Conservation (phyloP, 2,888 invertebrate species). For the Ochropleura plecta region DNA sequence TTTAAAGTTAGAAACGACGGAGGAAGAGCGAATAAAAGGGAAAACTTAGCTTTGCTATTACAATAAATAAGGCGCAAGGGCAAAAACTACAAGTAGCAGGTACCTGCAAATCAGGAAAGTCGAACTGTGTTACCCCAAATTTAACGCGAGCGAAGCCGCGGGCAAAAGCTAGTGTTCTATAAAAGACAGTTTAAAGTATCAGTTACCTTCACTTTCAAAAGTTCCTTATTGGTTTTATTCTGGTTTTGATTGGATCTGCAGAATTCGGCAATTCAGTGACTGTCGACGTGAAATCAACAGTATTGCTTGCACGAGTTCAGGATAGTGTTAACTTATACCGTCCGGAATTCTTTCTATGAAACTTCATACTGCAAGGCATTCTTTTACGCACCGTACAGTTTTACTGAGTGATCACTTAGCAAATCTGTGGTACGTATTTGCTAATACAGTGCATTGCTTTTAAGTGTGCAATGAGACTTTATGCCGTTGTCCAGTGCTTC, state of each 20-base stretch:
- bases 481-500: not conserved
- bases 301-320: not conserved
- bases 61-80: too few relatives aligned
- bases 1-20: too few relatives aligned
- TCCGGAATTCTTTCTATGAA: not conserved
- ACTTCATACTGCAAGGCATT: not conserved
- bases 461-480: not conserved
- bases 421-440: not conserved
- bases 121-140: too few relatives aligned
- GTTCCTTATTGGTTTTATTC: slow-evolving; percentile 22
- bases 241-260: slow-evolving; percentile 15
- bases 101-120: too few relatives aligned
- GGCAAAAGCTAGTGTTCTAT: not conserved
- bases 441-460: not conserved
- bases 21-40: too few relatives aligned
- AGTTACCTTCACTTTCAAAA: slow-evolving; percentile 30
- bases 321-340: not conserved
- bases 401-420: not conserved
- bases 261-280: not conserved
- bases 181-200: not conserved
- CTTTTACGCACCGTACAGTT: not conserved
- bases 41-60: too few relatives aligned
- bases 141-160: too few relatives aligned
- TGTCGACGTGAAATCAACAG: not conserved
- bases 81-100: too few relatives aligned